A percentile compares a stretch with the other conserved stretches of the same genome.
Evolutionary conservation across 2,888 invertebrate genomes (phyloP).

Genomic region (Heliconius erato): DNA sequence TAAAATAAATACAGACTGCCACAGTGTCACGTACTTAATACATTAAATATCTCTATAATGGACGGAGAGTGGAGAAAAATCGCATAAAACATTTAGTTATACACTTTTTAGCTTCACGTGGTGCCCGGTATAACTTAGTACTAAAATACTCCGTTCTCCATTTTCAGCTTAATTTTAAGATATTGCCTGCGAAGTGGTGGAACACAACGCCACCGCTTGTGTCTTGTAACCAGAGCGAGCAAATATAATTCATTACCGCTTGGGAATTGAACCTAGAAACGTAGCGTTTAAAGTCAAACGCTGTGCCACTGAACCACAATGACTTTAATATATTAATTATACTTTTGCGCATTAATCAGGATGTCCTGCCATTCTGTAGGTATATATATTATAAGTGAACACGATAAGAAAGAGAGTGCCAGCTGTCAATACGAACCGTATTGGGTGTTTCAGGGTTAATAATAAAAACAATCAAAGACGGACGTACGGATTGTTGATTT

Average conservation of each 20-base stretch:
- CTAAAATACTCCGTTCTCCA: no score
- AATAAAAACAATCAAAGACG: conserved; percentile 36
- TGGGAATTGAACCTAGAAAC: no score
- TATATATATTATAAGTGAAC: conserved; percentile 1
- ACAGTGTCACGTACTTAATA: neutral
- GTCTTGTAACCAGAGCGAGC: no score
- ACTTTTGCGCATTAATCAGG: neutral
- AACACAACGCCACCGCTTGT: no score
- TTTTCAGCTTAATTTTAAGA: no score
- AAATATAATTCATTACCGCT: no score
- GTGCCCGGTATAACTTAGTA: no score
- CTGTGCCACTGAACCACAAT: no score
- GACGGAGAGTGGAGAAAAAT: neutral
- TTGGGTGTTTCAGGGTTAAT: conserved; percentile 31
- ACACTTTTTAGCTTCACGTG: no score
- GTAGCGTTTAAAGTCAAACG: no score
- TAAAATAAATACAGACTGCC: neutral
- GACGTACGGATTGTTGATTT: conserved; percentile 42
- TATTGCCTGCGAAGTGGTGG: no score
- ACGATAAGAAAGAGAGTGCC: conserved; percentile 2
- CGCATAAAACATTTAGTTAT: neutral
- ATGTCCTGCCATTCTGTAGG: neutral
- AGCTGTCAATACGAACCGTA: conserved; percentile 20
- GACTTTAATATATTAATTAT: neutral
- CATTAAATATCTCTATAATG: neutral